Evolutionary conservation across 2,888 invertebrate genomes (phyloP).

Genomic region (Ichneumoninae sp.): DNA sequence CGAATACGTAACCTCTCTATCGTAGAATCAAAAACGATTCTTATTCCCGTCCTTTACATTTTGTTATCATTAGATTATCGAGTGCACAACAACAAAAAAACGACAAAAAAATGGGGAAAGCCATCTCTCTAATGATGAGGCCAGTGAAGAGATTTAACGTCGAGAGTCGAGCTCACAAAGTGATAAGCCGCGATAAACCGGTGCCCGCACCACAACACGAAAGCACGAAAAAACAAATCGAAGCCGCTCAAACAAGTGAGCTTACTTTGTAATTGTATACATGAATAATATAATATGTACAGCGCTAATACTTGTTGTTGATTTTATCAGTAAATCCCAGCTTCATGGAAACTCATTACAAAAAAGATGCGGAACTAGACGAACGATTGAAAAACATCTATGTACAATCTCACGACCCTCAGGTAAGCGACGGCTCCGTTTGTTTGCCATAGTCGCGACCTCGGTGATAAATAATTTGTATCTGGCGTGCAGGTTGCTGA

Average conservation of each 20-base stretch:
- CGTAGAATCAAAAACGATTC: background rate
- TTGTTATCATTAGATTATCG: background rate
- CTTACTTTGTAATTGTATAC: constrained; percentile 23
- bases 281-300: background rate
- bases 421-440: constrained; percentile 57
- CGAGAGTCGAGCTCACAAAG: constrained; percentile 90
- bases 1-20: constrained; percentile 15
- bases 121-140: constrained; percentile 86
- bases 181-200: constrained; percentile 88
- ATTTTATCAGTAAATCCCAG: constrained; percentile 86
- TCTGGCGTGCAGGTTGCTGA: constrained; percentile 72
- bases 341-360: constrained; percentile 87
- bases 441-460: background rate
- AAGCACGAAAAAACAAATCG: constrained; percentile 87
- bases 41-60: background rate
- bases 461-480: background rate
- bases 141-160: constrained; percentile 90
- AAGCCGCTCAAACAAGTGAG: constrained; percentile 86
- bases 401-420: constrained; percentile 88
- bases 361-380: constrained; percentile 88
- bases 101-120: constrained; percentile 87
- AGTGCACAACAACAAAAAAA: constrained; percentile 31
- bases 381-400: constrained; percentile 89
- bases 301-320: constrained; percentile 54
- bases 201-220: constrained; percentile 89